Base-by-base conservation (phyloP, 2,888 invertebrate genomes). In the Drosophila siamana region DNA sequence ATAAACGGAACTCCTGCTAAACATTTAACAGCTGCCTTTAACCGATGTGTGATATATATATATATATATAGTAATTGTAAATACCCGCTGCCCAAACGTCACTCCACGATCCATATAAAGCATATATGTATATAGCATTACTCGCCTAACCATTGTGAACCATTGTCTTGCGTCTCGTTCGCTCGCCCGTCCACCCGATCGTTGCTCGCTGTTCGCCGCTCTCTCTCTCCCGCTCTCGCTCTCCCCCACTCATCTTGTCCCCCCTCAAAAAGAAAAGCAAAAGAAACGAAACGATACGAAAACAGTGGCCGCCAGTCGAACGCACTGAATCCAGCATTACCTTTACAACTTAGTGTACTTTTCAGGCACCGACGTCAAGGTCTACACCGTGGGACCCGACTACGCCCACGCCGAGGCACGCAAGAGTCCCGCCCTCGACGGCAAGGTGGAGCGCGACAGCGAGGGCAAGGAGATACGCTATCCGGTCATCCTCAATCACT, bases 381-480 rank as follows among this genome's bases (percentile, higher is more conserved):
- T 99, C 24, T 99, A 99, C 92, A 99, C 99, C 0, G 99, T 99
- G 26, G 99, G 99, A 0, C 99, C 99, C 0, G 99, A 99, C 93
- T 99, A 99, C 92, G 99, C 99, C 2, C 99, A 99, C 93, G 99
- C 99, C 0, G 99, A 99, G 92, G 99, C 99, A 0, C 94, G 99
- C 59, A 99, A 99, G 92, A 99, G 99, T 62, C 99, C 99, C 0
- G 99, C 99, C 0, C 93, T 99, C 11, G 99, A 99, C 92, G 99
- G 99, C 0, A 99, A 99, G 93, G 99, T 99, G 41, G 99, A 99
- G 91, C 93, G 99, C 44, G 99, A 99, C 91, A 96, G 97, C 6
- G 98, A 99, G 90, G 99, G 99, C 74, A 97, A 98, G 92, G 99
- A 99, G 94, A 98, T 99, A 78, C 95, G 99, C 38, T 99, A 99